A percentile compares a stretch with the other conserved stretches of the same genome.
phyloP scores from a whole-genome alignment of 2,113 vertebrate species.

The Brachirus orientalis region DNA sequence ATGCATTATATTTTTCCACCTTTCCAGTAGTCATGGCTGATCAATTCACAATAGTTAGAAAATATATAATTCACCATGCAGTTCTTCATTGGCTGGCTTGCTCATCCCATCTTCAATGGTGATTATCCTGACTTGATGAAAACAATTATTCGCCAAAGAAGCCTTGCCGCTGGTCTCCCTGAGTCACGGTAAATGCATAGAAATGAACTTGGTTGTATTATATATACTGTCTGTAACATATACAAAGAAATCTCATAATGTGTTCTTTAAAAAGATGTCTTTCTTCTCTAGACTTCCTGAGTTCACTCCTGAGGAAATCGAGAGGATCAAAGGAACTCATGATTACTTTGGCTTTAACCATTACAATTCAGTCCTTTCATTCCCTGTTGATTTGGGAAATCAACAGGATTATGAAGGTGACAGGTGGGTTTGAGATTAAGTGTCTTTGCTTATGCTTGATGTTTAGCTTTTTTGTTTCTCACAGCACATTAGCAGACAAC shows the following conservation, averaged over 20 bases:
- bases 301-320: conserved; percentile 88
- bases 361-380: conserved; percentile 87
- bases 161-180: conserved; percentile 36
- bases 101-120: conserved; percentile 43
- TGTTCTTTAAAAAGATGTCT: not conserved
- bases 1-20: too few relatives aligned
- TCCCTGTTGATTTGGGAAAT: conserved; percentile 74
- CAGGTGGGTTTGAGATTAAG: too few relatives aligned
- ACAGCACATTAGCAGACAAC: too few relatives aligned
- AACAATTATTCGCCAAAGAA: conserved; percentile 23
- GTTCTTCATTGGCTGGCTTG: conserved; percentile 48
- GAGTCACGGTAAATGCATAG: conserved; percentile 16
- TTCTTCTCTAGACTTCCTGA: conserved; percentile 84
- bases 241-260: not conserved
- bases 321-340: conserved; percentile 88
- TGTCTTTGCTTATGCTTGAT: not conserved
- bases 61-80: not conserved
- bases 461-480: too few relatives aligned
- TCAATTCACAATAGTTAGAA: not conserved
- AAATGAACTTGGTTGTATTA: too few relatives aligned
- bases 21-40: not conserved
- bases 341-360: conserved; percentile 94
- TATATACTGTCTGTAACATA: not conserved
- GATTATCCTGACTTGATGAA: conserved; percentile 47
- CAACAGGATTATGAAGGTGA: conserved; percentile 87